A percentile compares a stretch with the other conserved stretches of the same genome.
phyloP scores from a whole-genome alignment of 2,888 invertebrate genomes.

The Amphipyra berbera region DNA sequence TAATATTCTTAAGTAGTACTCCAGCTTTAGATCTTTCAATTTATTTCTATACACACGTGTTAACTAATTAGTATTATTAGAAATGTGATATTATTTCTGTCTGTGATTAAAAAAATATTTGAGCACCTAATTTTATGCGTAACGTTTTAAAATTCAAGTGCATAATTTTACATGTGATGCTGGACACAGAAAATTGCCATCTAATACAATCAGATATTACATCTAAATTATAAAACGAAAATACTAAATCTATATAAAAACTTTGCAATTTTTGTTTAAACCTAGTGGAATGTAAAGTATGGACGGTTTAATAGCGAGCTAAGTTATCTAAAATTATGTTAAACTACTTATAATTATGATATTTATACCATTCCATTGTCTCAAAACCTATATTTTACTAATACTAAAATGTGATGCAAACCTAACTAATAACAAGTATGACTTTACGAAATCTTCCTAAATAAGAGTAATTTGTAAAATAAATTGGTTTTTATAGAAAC shows the following conservation, averaged over 20 bases:
- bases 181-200: no score
- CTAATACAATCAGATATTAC: no score
- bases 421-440: conserved; percentile 20
- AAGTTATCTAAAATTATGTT: not conserved
- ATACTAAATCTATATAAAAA: not conserved
- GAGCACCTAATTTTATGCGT: conserved; percentile 8
- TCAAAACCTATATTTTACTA: conserved; percentile 23
- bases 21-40: conserved; percentile 11
- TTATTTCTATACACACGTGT: not conserved
- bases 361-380: not conserved
- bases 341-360: not conserved
- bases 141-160: not conserved
- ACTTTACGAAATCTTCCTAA: not conserved
- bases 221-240: not conserved
- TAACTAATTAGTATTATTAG: not conserved
- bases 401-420: conserved; percentile 48
- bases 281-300: conserved; percentile 81
- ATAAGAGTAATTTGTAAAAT: not conserved
- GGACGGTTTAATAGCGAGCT: conserved; percentile 65
- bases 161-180: no score
- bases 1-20: conserved; percentile 33
- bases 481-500: not conserved
- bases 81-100: not conserved
- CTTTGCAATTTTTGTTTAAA: conserved; percentile 17
- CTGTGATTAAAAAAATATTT: not conserved